Percentiles rank a stretch among this genome's conserved stretches.
Conservation (phyloP, 2,888 invertebrate genomes). For the Heliconius hortense region DNA sequence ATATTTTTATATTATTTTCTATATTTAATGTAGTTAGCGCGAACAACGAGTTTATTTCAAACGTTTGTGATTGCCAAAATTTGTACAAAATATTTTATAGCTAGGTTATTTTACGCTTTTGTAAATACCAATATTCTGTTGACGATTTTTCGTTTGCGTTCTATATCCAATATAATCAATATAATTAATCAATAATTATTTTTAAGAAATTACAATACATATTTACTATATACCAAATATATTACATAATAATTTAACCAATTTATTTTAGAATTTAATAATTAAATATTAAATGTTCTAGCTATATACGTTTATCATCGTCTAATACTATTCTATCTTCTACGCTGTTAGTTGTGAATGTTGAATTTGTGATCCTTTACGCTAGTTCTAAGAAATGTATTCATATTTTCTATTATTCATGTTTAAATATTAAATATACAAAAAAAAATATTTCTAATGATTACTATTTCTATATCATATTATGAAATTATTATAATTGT, state of each 20-base stretch:
- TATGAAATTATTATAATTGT: slow-evolving; percentile 48
- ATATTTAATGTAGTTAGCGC: slow-evolving; percentile 45
- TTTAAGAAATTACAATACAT: slow-evolving; percentile 17
- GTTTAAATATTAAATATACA: slow-evolving; percentile 61
- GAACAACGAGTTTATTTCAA: slow-evolving; percentile 40
- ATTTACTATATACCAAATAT: slow-evolving; percentile 29
- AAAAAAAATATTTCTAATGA: slow-evolving; percentile 61
- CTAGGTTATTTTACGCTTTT: slow-evolving; percentile 52
- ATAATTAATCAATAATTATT: slow-evolving; percentile 20
- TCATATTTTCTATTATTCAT: slow-evolving; percentile 77
- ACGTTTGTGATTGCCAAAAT: slow-evolving; percentile 56
- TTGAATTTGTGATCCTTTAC: slow-evolving; percentile 73
- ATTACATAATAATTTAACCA: slow-evolving; percentile 25
- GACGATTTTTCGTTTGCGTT: background rate
- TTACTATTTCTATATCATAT: slow-evolving; percentile 41
- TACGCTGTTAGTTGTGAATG: slow-evolving; percentile 55
- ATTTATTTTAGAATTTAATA: slow-evolving; percentile 31
- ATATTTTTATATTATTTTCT: slow-evolving; percentile 42
- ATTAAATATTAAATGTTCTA: slow-evolving; percentile 30
- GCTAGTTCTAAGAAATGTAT: slow-evolving; percentile 75
- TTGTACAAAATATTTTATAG: slow-evolving; percentile 55
- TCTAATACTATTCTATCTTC: slow-evolving; percentile 38
- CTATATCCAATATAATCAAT: background rate
- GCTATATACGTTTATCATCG: slow-evolving; percentile 35
- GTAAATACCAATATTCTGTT: slow-evolving; percentile 54